These are phyloP conservation scores for Macroglossus sobrinus DNA, from an alignment of 2,113 vertebrate genomes.

Conservation along the genomic window DNA sequence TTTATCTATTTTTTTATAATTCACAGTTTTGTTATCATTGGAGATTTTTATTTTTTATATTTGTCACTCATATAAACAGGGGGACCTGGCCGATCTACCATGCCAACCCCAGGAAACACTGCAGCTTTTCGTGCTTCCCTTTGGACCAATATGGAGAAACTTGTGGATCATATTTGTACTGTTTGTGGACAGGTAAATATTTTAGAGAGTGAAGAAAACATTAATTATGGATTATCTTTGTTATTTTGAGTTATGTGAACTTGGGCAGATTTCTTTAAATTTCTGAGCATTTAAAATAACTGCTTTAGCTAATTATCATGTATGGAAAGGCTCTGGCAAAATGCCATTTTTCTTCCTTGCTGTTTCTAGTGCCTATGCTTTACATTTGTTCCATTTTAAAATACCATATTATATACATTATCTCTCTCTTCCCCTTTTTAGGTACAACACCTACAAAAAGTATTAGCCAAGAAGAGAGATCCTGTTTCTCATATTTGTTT, in stretches of 20 bases:
- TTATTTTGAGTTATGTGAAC: not conserved
- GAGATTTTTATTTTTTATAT: not conserved
- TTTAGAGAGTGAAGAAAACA: not conserved
- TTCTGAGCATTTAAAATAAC: not conserved
- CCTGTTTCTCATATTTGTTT: constrained; percentile 97
- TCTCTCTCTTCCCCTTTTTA: constrained; percentile 58
- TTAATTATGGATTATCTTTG: not conserved
- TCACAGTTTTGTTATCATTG: not conserved
- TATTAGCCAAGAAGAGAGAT: constrained; percentile 95
- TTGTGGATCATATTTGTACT: constrained; percentile 97
- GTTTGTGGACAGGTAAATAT: constrained; percentile 89
- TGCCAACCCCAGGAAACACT: constrained; percentile 94
- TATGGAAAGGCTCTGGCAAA: not conserved
- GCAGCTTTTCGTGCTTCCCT: constrained; percentile 95
- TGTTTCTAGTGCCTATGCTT: not conserved
- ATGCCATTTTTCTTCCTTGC: not conserved
- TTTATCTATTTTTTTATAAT: not conserved
- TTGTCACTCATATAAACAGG: constrained; percentile 77
- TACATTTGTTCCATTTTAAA: not conserved
- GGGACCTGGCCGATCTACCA: constrained; percentile 93
- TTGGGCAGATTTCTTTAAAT: not conserved
- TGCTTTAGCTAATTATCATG: not conserved
- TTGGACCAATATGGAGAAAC: constrained; percentile 98
- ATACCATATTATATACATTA: not conserved
- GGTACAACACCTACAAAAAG: constrained; percentile 98